These are phyloP conservation scores for Carposina sasakii DNA, from an alignment of 1,140 invertebrate species.

Conservation along the genomic window DNA sequence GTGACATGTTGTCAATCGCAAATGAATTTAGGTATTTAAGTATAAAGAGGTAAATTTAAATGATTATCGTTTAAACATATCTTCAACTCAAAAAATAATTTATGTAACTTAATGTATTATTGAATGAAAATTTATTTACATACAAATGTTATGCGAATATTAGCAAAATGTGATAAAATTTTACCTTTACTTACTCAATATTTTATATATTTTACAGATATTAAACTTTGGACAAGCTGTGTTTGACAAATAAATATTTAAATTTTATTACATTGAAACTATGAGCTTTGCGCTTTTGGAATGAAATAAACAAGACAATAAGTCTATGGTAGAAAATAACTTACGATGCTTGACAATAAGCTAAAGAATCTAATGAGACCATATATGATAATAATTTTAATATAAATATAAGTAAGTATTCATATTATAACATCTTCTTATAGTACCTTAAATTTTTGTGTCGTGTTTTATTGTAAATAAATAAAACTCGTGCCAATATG, in stretches of 20 bases:
- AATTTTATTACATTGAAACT: constrained; percentile 25
- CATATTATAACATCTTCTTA: not conserved
- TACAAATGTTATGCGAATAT: no score
- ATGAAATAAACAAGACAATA: not conserved
- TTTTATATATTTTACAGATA: no score
- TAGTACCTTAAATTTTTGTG: constrained; percentile 35
- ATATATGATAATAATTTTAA: constrained; percentile 45
- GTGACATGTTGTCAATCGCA: constrained; percentile 69
- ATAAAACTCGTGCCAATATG: constrained; percentile 32
- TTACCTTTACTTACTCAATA: no score
- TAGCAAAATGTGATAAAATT: no score
- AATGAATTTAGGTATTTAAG: no score
- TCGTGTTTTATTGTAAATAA: constrained; percentile 57
- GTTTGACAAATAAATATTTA: constrained; percentile 65
- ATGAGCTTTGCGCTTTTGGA: constrained; percentile 22
- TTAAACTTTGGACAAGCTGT: no score
- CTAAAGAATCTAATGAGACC: constrained; percentile 31
- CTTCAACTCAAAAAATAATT: no score
- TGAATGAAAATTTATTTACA: no score
- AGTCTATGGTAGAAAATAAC: not conserved
- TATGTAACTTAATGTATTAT: no score
- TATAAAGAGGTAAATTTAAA: no score
- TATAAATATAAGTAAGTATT: constrained; percentile 10
- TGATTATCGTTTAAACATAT: no score
- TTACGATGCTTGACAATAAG: constrained; percentile 43